These are phyloP conservation scores for Notospermus geniculatus DNA, from an alignment of 1,140 invertebrate species.

Conservation along the genomic window DNA sequence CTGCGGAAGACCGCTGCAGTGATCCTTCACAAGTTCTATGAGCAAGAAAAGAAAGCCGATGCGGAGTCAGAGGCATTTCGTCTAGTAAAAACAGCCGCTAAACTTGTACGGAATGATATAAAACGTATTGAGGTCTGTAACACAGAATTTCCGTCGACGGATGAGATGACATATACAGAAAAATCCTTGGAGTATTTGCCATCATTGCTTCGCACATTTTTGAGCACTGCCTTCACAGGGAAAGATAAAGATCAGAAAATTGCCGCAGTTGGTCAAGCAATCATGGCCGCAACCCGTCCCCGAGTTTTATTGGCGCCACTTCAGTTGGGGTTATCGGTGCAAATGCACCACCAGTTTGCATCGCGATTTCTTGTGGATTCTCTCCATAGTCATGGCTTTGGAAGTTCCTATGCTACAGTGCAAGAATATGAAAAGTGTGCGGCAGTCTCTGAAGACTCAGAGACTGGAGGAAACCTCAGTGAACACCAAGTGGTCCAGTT, in stretches of 20 bases:
- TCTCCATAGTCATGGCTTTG: constrained; percentile 26
- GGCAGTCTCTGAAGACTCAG: constrained; percentile 11
- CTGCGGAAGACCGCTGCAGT: constrained; percentile 11
- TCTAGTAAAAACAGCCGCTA: neutral
- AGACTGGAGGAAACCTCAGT: constrained; percentile 2
- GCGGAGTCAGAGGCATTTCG: neutral
- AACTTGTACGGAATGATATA: no score
- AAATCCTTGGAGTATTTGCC: neutral
- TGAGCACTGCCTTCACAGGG: constrained; percentile 9
- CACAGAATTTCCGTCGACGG: neutral
- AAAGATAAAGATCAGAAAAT: constrained; percentile 23
- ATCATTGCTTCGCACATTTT: constrained; percentile 4
- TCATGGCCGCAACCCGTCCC: constrained; percentile 30
- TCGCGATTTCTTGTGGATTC: constrained; percentile 32
- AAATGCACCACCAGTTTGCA: constrained; percentile 26
- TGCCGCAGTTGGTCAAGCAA: constrained; percentile 29
- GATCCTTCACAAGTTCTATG: constrained; percentile 19
- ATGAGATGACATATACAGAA: constrained; percentile 2
- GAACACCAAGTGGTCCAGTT: constrained; percentile 20
- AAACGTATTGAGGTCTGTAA: no score
- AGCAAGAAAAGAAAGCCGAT: constrained; percentile 3
- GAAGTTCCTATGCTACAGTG: constrained; percentile 32
- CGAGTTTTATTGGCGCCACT: constrained; percentile 28
- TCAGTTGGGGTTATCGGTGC: constrained; percentile 28
- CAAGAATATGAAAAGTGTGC: constrained; percentile 21